These are phyloP conservation scores for Platyrinchus mystaceus DNA, from an alignment of 2,797 vertebrate species.

Conservation along the genomic window DNA sequence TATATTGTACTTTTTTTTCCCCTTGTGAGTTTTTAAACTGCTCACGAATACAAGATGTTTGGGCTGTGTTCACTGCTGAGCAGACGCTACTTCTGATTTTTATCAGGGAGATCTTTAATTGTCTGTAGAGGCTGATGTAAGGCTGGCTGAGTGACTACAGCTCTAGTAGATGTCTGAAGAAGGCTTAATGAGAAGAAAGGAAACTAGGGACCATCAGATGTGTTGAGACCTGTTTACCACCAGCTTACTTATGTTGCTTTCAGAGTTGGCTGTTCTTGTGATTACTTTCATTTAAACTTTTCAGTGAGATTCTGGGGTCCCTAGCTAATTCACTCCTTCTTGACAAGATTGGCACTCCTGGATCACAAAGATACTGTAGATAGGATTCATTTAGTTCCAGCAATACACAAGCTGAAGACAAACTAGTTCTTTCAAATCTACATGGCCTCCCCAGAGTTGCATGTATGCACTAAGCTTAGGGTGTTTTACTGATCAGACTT, in stretches of 20 bases:
- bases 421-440: background rate
- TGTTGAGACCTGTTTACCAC: background rate
- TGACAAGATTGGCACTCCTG: background rate
- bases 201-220: background rate
- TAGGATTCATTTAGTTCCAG: background rate
- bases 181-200: background rate
- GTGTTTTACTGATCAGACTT: background rate
- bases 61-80: background rate
- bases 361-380: background rate
- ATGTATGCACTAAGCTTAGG: background rate
- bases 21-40: background rate
- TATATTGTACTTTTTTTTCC: background rate
- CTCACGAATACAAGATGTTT: background rate
- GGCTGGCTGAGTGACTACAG: background rate
- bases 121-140: background rate
- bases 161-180: background rate
- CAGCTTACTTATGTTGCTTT: background rate
- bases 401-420: background rate
- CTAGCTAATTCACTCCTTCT: background rate
- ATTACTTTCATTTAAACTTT: background rate
- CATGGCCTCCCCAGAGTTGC: background rate
- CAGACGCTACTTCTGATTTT: background rate
- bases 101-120: background rate
- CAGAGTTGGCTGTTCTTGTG: background rate
- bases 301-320: background rate